Evolutionary conservation across 2,797 vertebrate species (phyloP), one percentile per base, ranked within the genome.

Genomic region (Helicolenus hilgendorfi): DNA sequence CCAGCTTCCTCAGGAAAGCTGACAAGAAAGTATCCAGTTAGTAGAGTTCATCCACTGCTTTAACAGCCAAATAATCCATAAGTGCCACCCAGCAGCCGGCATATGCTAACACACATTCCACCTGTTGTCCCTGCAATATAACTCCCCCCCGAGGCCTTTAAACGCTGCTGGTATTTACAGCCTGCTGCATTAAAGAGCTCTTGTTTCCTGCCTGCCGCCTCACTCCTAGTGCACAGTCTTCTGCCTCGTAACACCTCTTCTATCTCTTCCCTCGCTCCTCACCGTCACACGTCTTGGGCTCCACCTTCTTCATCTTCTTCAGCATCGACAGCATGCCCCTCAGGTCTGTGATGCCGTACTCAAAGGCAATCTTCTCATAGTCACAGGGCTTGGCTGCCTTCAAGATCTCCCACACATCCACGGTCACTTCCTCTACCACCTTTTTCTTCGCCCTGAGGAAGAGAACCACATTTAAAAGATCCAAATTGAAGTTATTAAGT

Each of bases 331-430:
- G 95, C 98, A 99, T 97, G 82, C 98, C 98, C 5, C 98, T 97
- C n/a, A 99, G 97, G 96, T 99, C 98, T 0, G 98, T 99, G 93
- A 99, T 98, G 81, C 98, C 98, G 0, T 99, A 98, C 92, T 99
- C 87, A 56, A 99, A 99, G 82, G 98, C 98, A 0, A 99, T 99
- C 91, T 96, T 98, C 97, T 99, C 98, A 0, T 98, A 99, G 93
- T 99, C 98, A 7, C 98, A 98, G 64, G 98, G 98, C 88, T 98
- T 98, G 1, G 98, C 98, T 0, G 75, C 94, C 89, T 98, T 98
- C 74, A 99, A 84, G 92, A 99, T 98, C 3, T 98, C 97, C 92
- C 98, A 98, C 24, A 99, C 98, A 1, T 99, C 98, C 36, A 98
- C 98, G 0, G 98, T 98, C 35, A 98, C 98, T 4, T 98, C 98